Evolutionary conservation across 2,888 invertebrate genomes (phyloP), one percentile per base, ranked within the genome.

Genomic region (Andrena trimmerana): DNA sequence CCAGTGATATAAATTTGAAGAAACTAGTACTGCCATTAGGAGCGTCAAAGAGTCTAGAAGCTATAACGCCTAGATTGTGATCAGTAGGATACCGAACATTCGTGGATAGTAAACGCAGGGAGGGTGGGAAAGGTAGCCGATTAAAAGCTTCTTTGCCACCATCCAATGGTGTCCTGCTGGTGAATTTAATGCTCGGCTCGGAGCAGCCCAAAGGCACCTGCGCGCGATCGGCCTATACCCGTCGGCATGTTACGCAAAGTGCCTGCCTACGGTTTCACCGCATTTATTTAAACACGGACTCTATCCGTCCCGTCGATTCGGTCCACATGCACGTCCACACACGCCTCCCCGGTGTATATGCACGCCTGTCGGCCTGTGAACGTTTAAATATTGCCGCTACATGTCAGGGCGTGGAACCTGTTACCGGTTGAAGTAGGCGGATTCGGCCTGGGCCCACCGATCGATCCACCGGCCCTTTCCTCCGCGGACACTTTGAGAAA

Each of bases 211-310:
- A 78, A 90, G 89, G 88, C 91, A 91, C 91, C 91, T 91, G 91
- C 82, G 31, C 78, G 85, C 76, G 83, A 16, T 86, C 90, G 89
- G 86, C 89, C 90, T 89, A 91, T 91, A 90, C 90, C 91, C 91
- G 83, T 85, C 87, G 91, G 91, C 90, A 73, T 73, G 66, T 86
- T 88, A 75, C 82, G 62, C 52, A 52, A 62, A 63, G 77, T 86
- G 85, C 67, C 88, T 88, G 83, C 79, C 84, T 83, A 81, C 79
- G 57, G 84, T 82, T 87, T 81, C 84, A 69, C 77, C 75, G 82
- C 80, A 86, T 90, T 88, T 90, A 92, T 92, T 91, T 92, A 91
- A 91, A 89, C 92, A 88, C 88, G 89, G 90, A 84, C 72, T 83
- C 74, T 83, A 87, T 84, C 77, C 67, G 36, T 73, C 62, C 72